Evolutionary conservation across 2,888 invertebrate species (phyloP).

Genomic region (Leptopilina drosophilae): DNA sequence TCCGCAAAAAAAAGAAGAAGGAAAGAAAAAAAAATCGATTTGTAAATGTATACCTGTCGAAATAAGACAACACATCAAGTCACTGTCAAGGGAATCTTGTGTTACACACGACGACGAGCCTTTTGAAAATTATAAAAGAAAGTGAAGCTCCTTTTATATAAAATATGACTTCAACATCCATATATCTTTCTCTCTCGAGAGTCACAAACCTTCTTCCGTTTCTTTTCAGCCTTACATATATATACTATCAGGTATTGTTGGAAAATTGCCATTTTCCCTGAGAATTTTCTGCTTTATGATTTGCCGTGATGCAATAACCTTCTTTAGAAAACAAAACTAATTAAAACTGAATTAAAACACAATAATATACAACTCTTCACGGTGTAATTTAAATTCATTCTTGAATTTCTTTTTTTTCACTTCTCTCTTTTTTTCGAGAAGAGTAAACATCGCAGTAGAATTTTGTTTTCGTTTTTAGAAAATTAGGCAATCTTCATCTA

Average conservation of each 20-base stretch:
- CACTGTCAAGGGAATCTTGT: neutral
- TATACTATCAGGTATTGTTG: neutral
- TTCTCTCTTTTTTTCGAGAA: too few relatives aligned
- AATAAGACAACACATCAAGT: neutral
- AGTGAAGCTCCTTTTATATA: constrained; percentile 3
- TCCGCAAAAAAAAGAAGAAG: neutral
- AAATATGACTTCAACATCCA: neutral
- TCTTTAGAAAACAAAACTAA: constrained; percentile 24
- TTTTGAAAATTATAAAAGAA: neutral
- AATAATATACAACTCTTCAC: neutral
- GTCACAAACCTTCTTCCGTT: neutral
- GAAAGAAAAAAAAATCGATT: neutral
- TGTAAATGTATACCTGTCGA: constrained; percentile 3
- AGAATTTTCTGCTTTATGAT: constrained; percentile 33
- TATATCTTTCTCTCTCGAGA: neutral
- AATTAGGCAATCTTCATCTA: too few relatives aligned
- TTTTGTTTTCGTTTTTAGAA: too few relatives aligned
- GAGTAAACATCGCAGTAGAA: too few relatives aligned
- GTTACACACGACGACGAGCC: neutral
- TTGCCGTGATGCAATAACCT: constrained; percentile 13
- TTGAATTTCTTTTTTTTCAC: neutral
- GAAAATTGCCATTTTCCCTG: constrained; percentile 32
- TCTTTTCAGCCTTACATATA: neutral
- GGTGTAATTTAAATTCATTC: neutral
- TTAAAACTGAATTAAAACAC: constrained; percentile 11